Evolutionary conservation across 1,140 invertebrate genomes (phyloP).

Genomic region (Holcopasites calliopsidis): DNA sequence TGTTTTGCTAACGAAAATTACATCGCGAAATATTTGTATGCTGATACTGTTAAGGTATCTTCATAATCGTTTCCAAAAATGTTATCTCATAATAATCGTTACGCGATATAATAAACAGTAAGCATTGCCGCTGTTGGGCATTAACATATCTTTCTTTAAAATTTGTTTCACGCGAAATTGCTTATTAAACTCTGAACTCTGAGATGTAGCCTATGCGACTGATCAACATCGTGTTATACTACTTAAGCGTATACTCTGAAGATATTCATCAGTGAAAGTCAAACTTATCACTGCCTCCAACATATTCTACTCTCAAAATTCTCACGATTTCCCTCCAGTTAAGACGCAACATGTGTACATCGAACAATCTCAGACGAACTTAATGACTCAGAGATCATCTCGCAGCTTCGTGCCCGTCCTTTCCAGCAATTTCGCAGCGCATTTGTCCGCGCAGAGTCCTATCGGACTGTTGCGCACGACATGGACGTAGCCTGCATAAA

Average conservation of each 20-base stretch:
- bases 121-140: background rate
- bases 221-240: no score
- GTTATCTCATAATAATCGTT: background rate
- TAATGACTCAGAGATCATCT: background rate
- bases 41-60: background rate
- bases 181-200: no score
- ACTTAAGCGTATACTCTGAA: no score
- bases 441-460: background rate
- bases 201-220: no score
- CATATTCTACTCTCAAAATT: no score
- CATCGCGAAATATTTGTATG: background rate
- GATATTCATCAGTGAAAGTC: no score
- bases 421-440: background rate
- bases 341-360: background rate
- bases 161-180: background rate
- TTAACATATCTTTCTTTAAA: background rate
- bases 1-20: background rate
- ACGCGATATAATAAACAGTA: background rate
- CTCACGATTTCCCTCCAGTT: background rate
- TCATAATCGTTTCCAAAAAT: background rate
- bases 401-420: background rate
- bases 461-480: background rate
- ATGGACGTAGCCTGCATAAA: conserved; percentile 9
- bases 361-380: background rate
- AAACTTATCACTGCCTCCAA: no score